Conservation (phyloP, 2,888 invertebrate species). For the Synanthedon myopaeformis region DNA sequence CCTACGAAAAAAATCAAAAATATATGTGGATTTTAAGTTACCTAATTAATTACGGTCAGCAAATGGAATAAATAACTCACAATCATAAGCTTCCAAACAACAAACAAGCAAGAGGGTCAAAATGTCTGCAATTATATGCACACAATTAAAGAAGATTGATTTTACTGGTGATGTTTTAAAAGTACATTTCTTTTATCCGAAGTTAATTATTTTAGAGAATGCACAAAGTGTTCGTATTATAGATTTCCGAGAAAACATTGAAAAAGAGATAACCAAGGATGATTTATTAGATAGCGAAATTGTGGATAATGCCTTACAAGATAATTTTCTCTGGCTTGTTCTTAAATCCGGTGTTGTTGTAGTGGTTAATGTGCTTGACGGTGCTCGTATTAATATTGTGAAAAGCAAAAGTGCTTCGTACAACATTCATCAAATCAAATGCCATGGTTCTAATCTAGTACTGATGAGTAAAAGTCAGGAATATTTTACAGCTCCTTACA, state of each 20-base stretch:
- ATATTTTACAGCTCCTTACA: constrained; percentile 22
- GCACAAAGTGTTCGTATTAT: constrained; percentile 17
- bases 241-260: constrained; percentile 20
- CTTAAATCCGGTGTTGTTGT: constrained; percentile 35
- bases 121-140: constrained; percentile 13
- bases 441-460: constrained; percentile 19
- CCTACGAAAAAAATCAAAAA: too few species aligned
- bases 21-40: too few species aligned
- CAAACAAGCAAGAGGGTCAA: constrained; percentile 1
- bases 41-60: too few species aligned
- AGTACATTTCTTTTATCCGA: constrained; percentile 37
- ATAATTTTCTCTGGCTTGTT: constrained; percentile 39
- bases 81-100: too few species aligned
- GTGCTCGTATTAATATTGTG: constrained; percentile 21
- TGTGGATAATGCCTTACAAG: constrained; percentile 24
- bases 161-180: constrained; percentile 14
- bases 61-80: too few species aligned
- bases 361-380: constrained; percentile 27
- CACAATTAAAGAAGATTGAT: constrained; percentile 13
- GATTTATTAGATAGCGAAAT: constrained; percentile 28
- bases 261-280: constrained; percentile 10
- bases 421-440: constrained; percentile 28
- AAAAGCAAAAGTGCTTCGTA: constrained; percentile 26
- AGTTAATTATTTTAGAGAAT: constrained; percentile 34
- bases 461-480: constrained; percentile 49